Conservation (phyloP, 2,888 invertebrate genomes). For the Chouioia cunea region DNA sequence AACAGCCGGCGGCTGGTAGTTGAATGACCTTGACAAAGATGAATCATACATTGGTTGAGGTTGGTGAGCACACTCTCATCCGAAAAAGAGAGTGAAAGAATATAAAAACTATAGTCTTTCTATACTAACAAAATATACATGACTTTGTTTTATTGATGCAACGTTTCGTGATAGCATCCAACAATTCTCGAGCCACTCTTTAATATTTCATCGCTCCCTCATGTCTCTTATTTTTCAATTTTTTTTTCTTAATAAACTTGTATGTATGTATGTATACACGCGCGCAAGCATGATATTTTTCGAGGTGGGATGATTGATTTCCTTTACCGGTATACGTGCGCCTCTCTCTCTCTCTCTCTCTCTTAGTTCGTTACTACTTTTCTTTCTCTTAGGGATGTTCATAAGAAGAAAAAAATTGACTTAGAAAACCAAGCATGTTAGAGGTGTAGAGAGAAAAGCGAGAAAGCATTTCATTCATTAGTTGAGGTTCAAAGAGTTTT, state of each 20-base stretch:
- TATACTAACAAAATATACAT: conserved; percentile 18
- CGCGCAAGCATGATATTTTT: not conserved
- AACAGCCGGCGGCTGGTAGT: conserved; percentile 9
- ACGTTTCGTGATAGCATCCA: not conserved
- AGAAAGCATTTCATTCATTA: conserved; percentile 45
- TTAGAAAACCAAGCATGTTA: conserved; percentile 21
- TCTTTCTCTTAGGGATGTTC: not conserved
- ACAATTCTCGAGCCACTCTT: not conserved
- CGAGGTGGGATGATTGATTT: conserved; percentile 16
- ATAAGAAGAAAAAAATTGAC: not conserved
- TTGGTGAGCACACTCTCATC: not conserved
- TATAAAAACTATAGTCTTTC: conserved; percentile 14
- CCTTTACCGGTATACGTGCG: no score
- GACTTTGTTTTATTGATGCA: conserved; percentile 32
- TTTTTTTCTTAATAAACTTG: not conserved
- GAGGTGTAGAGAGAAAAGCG: conserved; percentile 20
- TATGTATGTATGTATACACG: no score
- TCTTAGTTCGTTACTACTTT: not conserved
- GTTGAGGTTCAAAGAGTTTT: conserved; percentile 21
- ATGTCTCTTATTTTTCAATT: conserved; percentile 27
- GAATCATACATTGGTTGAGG: conserved; percentile 25
- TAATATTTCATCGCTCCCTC: conserved; percentile 4
- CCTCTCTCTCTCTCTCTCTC: no score
- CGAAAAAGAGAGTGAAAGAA: not conserved
- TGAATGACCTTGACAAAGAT: conserved; percentile 41